Percentiles rank a stretch among this genome's conserved stretches.
phyloP scores from a whole-genome alignment of 2,797 vertebrate genomes.

The Brotogeris chrysoptera region DNA sequence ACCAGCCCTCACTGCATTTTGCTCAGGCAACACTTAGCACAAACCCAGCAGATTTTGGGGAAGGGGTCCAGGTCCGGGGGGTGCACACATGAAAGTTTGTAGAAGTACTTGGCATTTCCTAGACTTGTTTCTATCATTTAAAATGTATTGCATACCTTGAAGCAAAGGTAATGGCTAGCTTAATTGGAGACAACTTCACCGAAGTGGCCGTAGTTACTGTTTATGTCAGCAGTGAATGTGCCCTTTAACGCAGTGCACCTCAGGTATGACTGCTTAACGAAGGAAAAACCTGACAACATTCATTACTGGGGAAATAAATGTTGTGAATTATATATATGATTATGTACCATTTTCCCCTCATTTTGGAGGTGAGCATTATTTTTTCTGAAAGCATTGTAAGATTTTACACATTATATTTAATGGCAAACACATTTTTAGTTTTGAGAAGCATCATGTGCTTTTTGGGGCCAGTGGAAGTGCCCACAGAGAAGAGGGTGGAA shows the following conservation, averaged over 20 bases:
- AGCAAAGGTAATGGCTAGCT: neutral
- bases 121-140: slow-evolving; percentile 19
- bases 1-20: fast-evolving
- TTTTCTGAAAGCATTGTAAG: slow-evolving; percentile 38
- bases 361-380: neutral
- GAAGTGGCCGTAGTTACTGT: neutral
- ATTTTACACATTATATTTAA: slow-evolving; percentile 38
- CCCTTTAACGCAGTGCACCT: neutral
- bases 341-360: slow-evolving; percentile 35
- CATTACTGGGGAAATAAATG: neutral
- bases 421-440: slow-evolving; percentile 49
- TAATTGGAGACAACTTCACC: slow-evolving; percentile 34
- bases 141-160: slow-evolving; percentile 30
- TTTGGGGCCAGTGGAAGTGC: neutral
- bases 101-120: slow-evolving; percentile 15
- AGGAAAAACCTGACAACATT: slow-evolving; percentile 31
- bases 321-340: slow-evolving; percentile 21
- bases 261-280: neutral
- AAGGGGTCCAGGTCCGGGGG: neutral
- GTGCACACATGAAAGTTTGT: neutral
- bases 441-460: neutral
- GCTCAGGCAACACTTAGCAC: neutral
- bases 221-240: neutral
- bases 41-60: neutral
- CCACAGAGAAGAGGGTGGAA: neutral